Conservation (phyloP, 2,888 invertebrate species). For the Euphydryas editha region DNA sequence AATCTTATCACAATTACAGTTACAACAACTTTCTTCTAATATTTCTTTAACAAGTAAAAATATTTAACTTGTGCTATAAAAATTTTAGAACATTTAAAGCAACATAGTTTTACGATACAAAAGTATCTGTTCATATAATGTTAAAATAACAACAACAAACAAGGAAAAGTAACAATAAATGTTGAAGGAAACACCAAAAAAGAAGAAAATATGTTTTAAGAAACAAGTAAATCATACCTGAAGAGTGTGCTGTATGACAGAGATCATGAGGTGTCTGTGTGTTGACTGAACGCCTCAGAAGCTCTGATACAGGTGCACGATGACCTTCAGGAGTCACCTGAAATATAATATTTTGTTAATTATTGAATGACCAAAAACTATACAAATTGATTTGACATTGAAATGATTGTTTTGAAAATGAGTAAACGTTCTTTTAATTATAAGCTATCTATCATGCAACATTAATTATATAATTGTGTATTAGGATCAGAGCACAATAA, state of each 20-base stretch:
- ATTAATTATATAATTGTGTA: too few species aligned
- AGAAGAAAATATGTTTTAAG: background rate
- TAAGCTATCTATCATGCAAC: too few species aligned
- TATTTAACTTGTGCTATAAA: background rate
- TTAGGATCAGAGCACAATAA: too few species aligned
- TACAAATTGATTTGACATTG: too few species aligned
- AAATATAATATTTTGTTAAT: constrained; percentile 3
- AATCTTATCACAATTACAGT: background rate
- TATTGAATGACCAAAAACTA: background rate
- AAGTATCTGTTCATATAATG: background rate
- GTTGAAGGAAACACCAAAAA: background rate
- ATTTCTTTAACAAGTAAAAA: background rate
- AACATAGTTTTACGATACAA: background rate
- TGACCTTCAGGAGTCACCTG: constrained; percentile 93
- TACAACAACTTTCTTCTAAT: background rate
- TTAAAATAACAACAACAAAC: background rate
- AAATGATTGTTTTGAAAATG: too few species aligned
- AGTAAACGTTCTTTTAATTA: too few species aligned
- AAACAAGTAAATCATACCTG: constrained; percentile 78
- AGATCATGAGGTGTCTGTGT: constrained; percentile 92
- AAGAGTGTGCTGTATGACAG: constrained; percentile 87
- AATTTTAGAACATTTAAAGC: constrained; percentile 2
- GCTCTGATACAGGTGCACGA: constrained; percentile 91
- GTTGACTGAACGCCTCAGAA: constrained; percentile 90
- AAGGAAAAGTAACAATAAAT: background rate